phyloP scores from a whole-genome alignment of 2,797 vertebrate species.

The Limosa lapponica region DNA sequence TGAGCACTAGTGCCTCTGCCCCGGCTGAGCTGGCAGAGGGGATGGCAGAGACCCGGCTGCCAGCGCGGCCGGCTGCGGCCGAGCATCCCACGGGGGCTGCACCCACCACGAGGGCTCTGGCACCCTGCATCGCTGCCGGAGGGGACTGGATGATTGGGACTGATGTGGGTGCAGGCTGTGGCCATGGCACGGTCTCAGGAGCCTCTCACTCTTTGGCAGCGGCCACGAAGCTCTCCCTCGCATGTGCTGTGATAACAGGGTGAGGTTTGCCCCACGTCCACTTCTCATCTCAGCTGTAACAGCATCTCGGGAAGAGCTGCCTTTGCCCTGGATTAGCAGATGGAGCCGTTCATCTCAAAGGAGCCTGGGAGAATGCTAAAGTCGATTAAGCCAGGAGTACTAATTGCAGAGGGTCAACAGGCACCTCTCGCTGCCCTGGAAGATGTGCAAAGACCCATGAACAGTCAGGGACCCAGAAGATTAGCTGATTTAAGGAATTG shows the following conservation, averaged over 20 bases:
- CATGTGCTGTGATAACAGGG: neutral
- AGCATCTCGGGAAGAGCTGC: neutral
- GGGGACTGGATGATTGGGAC: neutral
- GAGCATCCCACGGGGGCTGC: neutral
- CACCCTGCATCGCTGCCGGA: accelerated
- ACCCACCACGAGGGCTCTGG: neutral
- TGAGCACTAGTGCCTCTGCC: neutral
- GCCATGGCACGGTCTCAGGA: accelerated
- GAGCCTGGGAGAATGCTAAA: neutral
- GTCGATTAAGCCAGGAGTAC: neutral
- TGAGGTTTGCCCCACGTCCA: neutral
- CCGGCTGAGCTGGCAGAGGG: neutral
- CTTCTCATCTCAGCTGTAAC: neutral
- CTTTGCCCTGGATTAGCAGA: neutral
- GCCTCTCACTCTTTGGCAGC: neutral
- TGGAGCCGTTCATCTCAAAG: neutral
- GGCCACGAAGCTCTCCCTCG: neutral
- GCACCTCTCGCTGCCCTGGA: neutral
- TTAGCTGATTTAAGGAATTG: neutral
- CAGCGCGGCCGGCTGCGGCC: accelerated
- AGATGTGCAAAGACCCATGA: neutral
- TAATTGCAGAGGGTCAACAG: neutral
- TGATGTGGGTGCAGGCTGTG: accelerated
- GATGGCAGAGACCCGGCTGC: neutral
- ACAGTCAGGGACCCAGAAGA: neutral